A percentile compares a stretch with the other conserved stretches of the same genome.
These are phyloP conservation scores for Brachionus rotundiformis DNA, from an alignment of 1,140 invertebrate species.

Conservation along the genomic window DNA sequence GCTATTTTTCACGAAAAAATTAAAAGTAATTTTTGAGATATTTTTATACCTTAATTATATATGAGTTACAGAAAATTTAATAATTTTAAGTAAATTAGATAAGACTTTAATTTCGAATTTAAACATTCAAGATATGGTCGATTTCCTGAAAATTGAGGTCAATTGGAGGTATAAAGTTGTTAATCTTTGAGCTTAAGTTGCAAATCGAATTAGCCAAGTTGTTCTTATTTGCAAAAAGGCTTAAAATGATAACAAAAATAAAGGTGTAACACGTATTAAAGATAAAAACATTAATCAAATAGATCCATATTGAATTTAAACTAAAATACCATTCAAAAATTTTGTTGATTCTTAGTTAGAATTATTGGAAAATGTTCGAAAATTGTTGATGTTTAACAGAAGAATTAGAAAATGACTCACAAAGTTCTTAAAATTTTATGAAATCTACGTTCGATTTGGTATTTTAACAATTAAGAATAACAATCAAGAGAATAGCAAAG, in stretches of 20 bases:
- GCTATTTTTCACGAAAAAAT: no score
- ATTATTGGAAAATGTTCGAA: no score
- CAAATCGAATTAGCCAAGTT: background rate
- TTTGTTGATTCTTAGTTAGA: no score
- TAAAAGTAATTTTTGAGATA: no score
- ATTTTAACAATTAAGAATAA: no score
- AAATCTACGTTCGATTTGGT: no score
- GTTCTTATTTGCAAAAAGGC: background rate
- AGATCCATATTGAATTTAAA: background rate
- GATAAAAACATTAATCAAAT: background rate
- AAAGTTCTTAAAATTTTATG: no score
- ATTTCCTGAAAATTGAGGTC: background rate
- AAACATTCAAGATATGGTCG: background rate
- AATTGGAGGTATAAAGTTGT: background rate
- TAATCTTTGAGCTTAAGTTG: slow-evolving; percentile 6
- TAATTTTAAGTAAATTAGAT: background rate
- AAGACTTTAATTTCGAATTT: no score
- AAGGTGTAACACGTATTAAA: background rate
- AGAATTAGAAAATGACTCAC: no score
- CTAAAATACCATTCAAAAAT: background rate
- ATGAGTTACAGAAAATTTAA: background rate
- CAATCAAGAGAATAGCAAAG: no score
- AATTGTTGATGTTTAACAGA: no score
- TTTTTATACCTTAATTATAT: no score
- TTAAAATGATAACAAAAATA: background rate